phyloP scores from a whole-genome alignment of 1,140 invertebrate species.

The Probaryconus sp. region DNA sequence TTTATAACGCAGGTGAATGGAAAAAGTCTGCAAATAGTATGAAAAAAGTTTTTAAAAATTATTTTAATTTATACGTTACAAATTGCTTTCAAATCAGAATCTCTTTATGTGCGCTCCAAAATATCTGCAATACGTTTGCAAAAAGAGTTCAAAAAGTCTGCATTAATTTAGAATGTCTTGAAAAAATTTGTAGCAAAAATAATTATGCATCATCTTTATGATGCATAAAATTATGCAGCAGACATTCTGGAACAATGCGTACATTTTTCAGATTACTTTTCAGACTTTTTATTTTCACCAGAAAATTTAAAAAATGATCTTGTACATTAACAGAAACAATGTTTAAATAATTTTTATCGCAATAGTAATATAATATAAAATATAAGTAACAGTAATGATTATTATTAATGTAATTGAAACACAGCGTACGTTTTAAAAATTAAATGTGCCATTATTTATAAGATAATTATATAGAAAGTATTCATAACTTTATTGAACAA shows the following conservation, averaged over 20 bases:
- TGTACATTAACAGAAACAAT: conserved; percentile 31
- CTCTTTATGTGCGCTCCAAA: too few relatives aligned
- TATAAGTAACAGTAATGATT: conserved; percentile 47
- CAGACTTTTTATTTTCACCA: conserved; percentile 2
- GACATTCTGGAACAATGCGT: background rate
- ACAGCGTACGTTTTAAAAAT: conserved; percentile 47
- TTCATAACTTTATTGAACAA: conserved; percentile 12
- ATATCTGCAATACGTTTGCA: too few relatives aligned
- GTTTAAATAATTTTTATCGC: conserved; percentile 35
- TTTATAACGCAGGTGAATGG: too few relatives aligned
- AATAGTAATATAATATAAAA: conserved; percentile 37
- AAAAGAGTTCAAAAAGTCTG: too few relatives aligned
- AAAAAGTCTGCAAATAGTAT: too few relatives aligned
- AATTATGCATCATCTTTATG: too few relatives aligned
- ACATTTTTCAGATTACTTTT: conserved; percentile 1
- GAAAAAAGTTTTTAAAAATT: too few relatives aligned
- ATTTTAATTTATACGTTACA: too few relatives aligned
- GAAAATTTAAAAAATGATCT: conserved; percentile 8
- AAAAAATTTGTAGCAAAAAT: too few relatives aligned
- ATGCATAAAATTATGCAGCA: too few relatives aligned
- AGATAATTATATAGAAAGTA: background rate
- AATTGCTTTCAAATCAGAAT: too few relatives aligned
- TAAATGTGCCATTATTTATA: conserved; percentile 31
- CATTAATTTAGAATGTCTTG: too few relatives aligned
- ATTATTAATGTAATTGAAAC: conserved; percentile 48